Evolutionary conservation across 2,797 vertebrate species (phyloP).

Genomic region (Syngnathus rostellatus): DNA sequence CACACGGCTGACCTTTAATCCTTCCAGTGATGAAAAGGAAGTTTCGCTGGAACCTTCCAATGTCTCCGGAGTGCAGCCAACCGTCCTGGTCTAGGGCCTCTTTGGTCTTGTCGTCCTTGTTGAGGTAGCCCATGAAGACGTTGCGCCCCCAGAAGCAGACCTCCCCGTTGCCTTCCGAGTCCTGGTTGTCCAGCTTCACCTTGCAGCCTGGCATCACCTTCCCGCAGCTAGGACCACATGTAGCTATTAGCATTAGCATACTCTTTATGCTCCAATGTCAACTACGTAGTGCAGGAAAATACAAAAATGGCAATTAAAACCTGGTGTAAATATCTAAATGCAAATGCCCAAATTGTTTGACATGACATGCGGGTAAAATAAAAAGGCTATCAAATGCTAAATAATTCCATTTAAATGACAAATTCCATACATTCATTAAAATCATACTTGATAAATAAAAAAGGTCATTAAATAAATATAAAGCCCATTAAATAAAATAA

Average conservation of each 20-base stretch:
- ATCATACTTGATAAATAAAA: too few species aligned
- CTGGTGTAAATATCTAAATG: neutral
- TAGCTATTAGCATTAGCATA: neutral
- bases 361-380: neutral
- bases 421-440: too few species aligned
- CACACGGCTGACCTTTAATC: conserved; percentile 63
- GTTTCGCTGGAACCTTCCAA: conserved; percentile 59
- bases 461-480: too few species aligned
- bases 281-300: too few species aligned
- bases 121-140: conserved; percentile 76
- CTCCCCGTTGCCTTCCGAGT: conserved; percentile 66
- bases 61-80: conserved; percentile 76
- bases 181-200: conserved; percentile 64
- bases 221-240: conserved; percentile 64
- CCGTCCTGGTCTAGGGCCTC: conserved; percentile 67
- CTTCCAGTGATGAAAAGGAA: conserved; percentile 75
- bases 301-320: neutral
- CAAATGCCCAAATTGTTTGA: neutral
- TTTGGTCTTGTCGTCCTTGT: conserved; percentile 62
- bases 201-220: conserved; percentile 62
- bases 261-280: neutral
- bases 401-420: neutral
- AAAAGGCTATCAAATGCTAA: neutral
- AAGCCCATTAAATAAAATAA: too few species aligned
- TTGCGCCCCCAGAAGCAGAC: conserved; percentile 75